Base-by-base conservation (phyloP, 2,888 invertebrate species). In the Agonopterix alstromeriana region DNA sequence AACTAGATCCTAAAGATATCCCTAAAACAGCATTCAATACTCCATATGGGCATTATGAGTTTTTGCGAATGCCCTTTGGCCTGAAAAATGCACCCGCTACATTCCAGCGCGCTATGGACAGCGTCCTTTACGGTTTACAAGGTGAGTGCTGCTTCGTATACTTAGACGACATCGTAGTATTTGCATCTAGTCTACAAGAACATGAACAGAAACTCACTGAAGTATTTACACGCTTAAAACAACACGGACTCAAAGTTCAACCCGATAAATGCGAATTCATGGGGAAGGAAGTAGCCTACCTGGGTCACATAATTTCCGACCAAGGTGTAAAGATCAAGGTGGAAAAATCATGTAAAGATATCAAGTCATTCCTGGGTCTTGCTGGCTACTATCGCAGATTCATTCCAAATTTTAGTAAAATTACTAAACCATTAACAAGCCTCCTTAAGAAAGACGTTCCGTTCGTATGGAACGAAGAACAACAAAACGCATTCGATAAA, bases 241-340 rank as follows among this genome's bases (percentile, higher is more conserved):
- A 8, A 53, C 56, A 42, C 54, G 58, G 53, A 5, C 50, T 67
- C 0, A 65, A 74, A 55, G 11, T 76, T 0, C 62, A 72, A 55
- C 60, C 65, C 0, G 71, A 74, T 14, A 73, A 73, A 53, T 67
- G 67, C 40, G 67, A 73, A 57, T 74, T 74, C 36, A 48, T 72
- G 5, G 47, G 60, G n/a, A 52, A 54, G 12, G 69, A 74, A 62
- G 69, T 78, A 9, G 62, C 63, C 0, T 79, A 68, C 48, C 47
- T 80, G 27, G 77, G 78, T 2, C 75, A 73, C 42, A 10, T 12
- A 1, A 42, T 42, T 3, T 10, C 42, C 54, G 12, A 45, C 56
- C 35, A 56, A 54, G 14, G 57, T 2, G 14, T 61, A 42, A 42
- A 17, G 9, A 17, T 10, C 8, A 12, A 42, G 42, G 10, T 14